Evolutionary conservation across 2,888 invertebrate genomes (phyloP).

Genomic region (Caenorhabditis japonica): DNA sequence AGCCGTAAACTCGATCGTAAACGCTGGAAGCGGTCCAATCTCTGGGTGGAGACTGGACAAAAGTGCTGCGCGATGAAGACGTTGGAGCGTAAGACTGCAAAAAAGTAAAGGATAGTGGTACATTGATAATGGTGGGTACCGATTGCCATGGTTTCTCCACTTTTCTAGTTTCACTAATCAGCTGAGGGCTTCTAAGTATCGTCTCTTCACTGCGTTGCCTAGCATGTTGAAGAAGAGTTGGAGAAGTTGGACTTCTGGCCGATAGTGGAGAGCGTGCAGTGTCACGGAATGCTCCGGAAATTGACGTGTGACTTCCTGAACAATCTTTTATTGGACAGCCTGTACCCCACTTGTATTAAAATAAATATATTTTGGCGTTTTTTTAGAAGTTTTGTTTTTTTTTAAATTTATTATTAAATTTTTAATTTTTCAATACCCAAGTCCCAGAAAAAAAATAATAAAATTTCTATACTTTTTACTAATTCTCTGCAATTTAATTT

Average conservation of each 20-base stretch:
- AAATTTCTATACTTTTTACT: too few relatives aligned
- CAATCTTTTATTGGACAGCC: too few relatives aligned
- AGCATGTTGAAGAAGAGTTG: conserved; percentile 60
- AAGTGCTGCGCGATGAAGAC: conserved; percentile 48
- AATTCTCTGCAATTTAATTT: too few relatives aligned
- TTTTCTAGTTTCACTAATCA: conserved; percentile 55
- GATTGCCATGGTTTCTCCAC: conserved; percentile 61
- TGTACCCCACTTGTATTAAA: too few relatives aligned
- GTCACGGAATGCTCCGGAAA: conserved; percentile 55
- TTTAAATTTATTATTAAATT: background rate
- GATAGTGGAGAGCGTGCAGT: conserved; percentile 57
- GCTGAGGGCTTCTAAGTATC: conserved; percentile 54
- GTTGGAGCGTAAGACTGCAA: conserved; percentile 57
- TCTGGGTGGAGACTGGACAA: conserved; percentile 58
- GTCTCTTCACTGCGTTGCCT: conserved; percentile 58
- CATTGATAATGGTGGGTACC: conserved; percentile 22
- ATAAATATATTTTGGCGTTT: too few relatives aligned
- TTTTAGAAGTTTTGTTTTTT: background rate
- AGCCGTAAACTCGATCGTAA: conserved; percentile 60
- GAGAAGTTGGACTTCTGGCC: conserved; percentile 61
- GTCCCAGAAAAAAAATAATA: too few relatives aligned
- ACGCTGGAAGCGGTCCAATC: conserved; percentile 56
- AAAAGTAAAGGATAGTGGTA: background rate
- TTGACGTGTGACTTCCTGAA: conserved; percentile 56
- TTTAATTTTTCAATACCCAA: too few relatives aligned